Percentiles rank a stretch among this genome's conserved stretches.
These are phyloP conservation scores for Eutrigla gurnardus DNA, from an alignment of 2,797 vertebrate species.

Conservation along the genomic window DNA sequence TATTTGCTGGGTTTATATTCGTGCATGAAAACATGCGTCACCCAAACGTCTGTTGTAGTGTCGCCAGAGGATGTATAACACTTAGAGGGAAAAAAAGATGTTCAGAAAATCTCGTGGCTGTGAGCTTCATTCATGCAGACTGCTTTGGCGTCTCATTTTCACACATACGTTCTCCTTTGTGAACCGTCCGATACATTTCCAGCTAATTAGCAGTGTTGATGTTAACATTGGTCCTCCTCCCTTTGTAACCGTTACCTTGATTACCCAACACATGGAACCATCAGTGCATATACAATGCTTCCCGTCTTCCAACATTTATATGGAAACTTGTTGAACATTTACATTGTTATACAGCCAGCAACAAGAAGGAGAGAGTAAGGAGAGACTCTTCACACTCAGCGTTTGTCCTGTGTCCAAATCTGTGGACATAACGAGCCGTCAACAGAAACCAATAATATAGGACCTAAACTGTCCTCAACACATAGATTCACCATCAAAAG, in stretches of 20 bases:
- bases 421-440: too few relatives aligned
- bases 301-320: too few relatives aligned
- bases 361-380: too few relatives aligned
- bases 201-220: neutral
- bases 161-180: conserved; percentile 1
- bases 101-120: neutral
- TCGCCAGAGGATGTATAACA: conserved; percentile 15
- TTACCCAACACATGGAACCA: neutral
- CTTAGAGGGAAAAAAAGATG: conserved; percentile 4
- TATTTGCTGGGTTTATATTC: conserved; percentile 4
- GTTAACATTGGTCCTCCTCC: neutral
- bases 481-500: too few relatives aligned
- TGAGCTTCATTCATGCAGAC: conserved; percentile 4
- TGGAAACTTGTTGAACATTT: too few relatives aligned
- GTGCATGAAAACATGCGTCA: neutral
- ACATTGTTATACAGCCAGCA: too few relatives aligned
- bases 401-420: too few relatives aligned
- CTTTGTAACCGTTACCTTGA: neutral
- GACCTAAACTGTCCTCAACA: too few relatives aligned
- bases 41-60: conserved; percentile 4
- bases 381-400: too few relatives aligned
- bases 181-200: neutral
- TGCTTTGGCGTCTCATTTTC: neutral
- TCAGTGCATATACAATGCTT: neutral
- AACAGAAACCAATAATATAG: too few relatives aligned